Percentiles rank a stretch among this genome's conserved stretches.
These are phyloP conservation scores for Drosophila watanabei DNA, from an alignment of 1,140 invertebrate genomes.

Conservation along the genomic window DNA sequence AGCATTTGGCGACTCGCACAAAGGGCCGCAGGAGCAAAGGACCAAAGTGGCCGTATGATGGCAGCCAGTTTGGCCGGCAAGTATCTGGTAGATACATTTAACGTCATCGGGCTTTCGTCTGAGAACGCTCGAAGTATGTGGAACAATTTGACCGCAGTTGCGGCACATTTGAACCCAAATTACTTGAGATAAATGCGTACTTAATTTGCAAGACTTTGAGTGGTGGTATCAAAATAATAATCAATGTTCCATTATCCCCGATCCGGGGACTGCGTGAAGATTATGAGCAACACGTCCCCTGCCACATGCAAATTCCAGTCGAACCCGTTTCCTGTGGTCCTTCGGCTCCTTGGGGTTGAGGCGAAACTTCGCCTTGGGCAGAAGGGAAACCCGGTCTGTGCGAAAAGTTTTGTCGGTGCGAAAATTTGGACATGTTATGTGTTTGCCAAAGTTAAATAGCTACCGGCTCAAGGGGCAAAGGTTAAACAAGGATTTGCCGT, in stretches of 20 bases:
- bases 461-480: slow-evolving; percentile 73
- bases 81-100: slow-evolving; percentile 63
- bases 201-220: slow-evolving; percentile 83
- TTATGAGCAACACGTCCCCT: slow-evolving; percentile 74
- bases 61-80: slow-evolving; percentile 62
- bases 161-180: slow-evolving; percentile 83
- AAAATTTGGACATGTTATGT: slow-evolving; percentile 83
- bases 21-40: slow-evolving; percentile 36
- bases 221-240: slow-evolving; percentile 84
- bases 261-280: slow-evolving; percentile 71
- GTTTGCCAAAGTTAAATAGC: slow-evolving; percentile 83
- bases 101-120: slow-evolving; percentile 70
- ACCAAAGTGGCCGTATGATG: slow-evolving; percentile 69
- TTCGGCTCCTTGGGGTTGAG: slow-evolving; percentile 7
- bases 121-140: slow-evolving; percentile 64
- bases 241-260: slow-evolving; percentile 81
- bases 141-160: slow-evolving; percentile 82
- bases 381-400: slow-evolving; percentile 38
- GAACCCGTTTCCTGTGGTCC: slow-evolving; percentile 56
- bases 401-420: slow-evolving; percentile 75
- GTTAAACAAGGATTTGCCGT: slow-evolving; percentile 82
- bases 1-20: slow-evolving; percentile 44
- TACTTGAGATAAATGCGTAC: slow-evolving; percentile 83
- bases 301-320: slow-evolving; percentile 66
- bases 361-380: slow-evolving; percentile 28